These are phyloP conservation scores for Tubiluchus corallicola DNA, from an alignment of 2,888 invertebrate genomes.

Conservation along the genomic window DNA sequence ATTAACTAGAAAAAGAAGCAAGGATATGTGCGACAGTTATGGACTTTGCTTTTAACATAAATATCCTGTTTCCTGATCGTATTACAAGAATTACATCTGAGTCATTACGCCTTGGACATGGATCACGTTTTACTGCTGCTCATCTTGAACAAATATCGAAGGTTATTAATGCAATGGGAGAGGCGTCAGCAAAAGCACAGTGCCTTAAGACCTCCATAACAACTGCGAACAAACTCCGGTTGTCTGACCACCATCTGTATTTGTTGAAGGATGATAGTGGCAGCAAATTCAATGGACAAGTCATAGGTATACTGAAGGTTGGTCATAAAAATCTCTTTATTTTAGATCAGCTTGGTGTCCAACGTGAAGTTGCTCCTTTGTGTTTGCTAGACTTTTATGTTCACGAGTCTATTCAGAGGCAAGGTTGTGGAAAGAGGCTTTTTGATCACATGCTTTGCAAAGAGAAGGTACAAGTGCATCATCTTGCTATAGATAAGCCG, in stretches of 20 bases:
- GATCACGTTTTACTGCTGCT: no score
- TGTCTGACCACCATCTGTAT: conserved; percentile 26
- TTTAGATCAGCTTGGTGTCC: conserved; percentile 27
- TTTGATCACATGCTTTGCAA: conserved; percentile 74
- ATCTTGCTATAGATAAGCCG: conserved; percentile 78
- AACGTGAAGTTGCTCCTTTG: conserved; percentile 57
- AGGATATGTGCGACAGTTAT: no score
- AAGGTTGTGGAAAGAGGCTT: conserved; percentile 60
- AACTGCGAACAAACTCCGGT: conserved; percentile 21
- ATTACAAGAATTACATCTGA: no score
- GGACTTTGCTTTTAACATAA: no score
- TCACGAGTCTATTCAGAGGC: conserved; percentile 57
- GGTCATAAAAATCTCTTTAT: conserved; percentile 77
- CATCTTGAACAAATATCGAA: no score
- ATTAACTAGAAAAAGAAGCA: no score
- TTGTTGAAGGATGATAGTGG: conserved; percentile 24
- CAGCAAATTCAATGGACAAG: conserved; percentile 22
- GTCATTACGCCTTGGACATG: no score
- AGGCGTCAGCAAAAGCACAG: no score
- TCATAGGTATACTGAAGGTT: conserved; percentile 65
- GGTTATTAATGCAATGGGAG: no score
- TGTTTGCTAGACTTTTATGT: conserved; percentile 89
- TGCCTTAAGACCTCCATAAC: conserved; percentile 25
- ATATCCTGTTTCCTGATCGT: no score
- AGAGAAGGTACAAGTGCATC: conserved; percentile 43